phyloP scores from a whole-genome alignment of 2,888 invertebrate genomes.

The Agonum fuliginosum region DNA sequence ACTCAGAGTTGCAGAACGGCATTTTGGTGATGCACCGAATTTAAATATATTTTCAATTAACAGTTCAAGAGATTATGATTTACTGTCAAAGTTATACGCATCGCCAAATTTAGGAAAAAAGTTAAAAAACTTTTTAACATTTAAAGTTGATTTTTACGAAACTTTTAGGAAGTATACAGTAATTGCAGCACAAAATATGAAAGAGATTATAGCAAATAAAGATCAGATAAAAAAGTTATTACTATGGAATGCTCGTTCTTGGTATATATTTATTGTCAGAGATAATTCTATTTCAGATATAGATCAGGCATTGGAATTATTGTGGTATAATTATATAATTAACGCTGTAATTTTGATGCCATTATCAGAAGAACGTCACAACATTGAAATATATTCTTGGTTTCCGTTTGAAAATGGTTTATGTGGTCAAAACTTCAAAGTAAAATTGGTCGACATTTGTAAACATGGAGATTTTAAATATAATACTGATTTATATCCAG shows the following conservation, averaged over 20 bases:
- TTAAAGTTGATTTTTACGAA: constrained; percentile 49
- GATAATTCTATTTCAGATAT: constrained; percentile 22
- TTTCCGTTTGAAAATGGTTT: constrained; percentile 65
- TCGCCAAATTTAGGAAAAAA: constrained; percentile 22
- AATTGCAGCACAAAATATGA: constrained; percentile 20
- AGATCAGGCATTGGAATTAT: constrained; percentile 12
- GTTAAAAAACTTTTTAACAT: constrained; percentile 30
- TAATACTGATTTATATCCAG: constrained; percentile 63
- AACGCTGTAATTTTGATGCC: constrained; percentile 51
- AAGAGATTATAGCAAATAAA: constrained; percentile 19
- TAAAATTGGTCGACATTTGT: constrained; percentile 51
- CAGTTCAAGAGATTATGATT: constrained; percentile 24
- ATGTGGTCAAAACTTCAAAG: constrained; percentile 64
- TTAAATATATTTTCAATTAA: constrained; percentile 48
- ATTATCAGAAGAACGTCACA: background rate
- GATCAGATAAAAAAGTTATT: constrained; percentile 32
- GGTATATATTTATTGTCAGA: constrained; percentile 44
- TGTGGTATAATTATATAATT: constrained; percentile 52
- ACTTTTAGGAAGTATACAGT: constrained; percentile 12
- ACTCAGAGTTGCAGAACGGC: constrained; percentile 1
- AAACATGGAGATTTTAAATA: constrained; percentile 61
- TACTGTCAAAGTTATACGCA: constrained; percentile 30
- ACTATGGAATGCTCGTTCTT: constrained; percentile 47
- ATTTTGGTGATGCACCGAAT: constrained; percentile 27
- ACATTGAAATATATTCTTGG: constrained; percentile 66